Conservation (phyloP, 2,113 vertebrate species). For the Daubentonia madagascariensis region DNA sequence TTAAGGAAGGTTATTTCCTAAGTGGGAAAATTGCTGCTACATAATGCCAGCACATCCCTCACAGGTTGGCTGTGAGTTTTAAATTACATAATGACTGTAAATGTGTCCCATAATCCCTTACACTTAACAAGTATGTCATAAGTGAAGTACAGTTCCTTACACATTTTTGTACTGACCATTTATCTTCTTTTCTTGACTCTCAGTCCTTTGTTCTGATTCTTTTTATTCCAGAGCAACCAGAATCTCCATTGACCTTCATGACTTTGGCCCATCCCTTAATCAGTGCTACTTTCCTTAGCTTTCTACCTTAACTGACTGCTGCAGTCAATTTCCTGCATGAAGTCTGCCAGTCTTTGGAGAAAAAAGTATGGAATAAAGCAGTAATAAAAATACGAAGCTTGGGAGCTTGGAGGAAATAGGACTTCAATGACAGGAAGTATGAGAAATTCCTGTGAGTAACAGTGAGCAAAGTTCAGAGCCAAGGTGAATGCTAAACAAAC, state of each 20-base stretch:
- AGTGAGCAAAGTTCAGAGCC: conserved; percentile 26
- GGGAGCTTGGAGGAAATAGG: neutral
- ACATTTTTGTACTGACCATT: neutral
- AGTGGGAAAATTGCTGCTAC: neutral
- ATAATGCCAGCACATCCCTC: neutral
- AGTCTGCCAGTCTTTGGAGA: neutral
- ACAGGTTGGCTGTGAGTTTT: neutral
- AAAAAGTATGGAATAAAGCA: neutral
- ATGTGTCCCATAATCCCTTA: neutral
- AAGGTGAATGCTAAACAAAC: neutral
- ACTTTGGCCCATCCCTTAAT: neutral
- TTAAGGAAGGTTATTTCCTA: neutral
- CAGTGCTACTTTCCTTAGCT: neutral
- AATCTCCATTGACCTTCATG: neutral
- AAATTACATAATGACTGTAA: neutral
- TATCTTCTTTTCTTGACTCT: neutral
- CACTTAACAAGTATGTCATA: neutral
- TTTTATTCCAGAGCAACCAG: neutral
- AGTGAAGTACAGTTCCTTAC: neutral
- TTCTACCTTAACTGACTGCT: conserved; percentile 6
- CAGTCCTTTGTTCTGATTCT: neutral
- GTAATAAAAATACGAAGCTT: neutral
- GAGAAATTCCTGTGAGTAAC: neutral
- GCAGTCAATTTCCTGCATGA: neutral
- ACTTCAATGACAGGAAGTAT: neutral